Conservation (phyloP, 2,888 invertebrate species). For the Parasteatoda lunata region DNA sequence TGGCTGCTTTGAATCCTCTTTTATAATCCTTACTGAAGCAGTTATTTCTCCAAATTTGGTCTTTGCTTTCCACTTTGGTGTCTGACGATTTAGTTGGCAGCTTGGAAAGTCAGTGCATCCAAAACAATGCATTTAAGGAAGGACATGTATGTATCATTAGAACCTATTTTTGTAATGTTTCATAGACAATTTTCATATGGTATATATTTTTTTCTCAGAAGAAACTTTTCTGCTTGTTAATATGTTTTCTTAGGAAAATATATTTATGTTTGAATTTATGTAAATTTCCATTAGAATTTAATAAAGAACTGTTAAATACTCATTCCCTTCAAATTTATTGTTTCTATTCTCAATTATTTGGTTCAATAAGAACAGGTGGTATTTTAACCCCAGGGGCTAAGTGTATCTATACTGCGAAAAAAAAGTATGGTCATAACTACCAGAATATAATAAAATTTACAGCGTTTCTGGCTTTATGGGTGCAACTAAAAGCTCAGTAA, state of each 20-base stretch:
- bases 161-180: neutral
- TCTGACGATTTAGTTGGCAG: neutral
- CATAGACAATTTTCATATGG: neutral
- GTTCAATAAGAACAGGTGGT: neutral
- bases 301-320: neutral
- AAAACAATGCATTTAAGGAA: neutral
- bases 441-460: too few species aligned
- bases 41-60: neutral
- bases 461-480: too few species aligned
- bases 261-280: neutral
- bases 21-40: neutral
- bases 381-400: neutral
- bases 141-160: neutral
- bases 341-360: neutral
- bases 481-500: too few species aligned
- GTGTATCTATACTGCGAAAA: neutral
- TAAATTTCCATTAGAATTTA: neutral
- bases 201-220: neutral
- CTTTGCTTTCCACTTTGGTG: neutral
- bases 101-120: neutral
- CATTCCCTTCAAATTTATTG: neutral
- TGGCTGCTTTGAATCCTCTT: neutral
- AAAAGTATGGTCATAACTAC: too few species aligned
- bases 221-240: neutral
- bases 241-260: neutral